Percentiles rank a stretch among this genome's conserved stretches.
phyloP scores from a whole-genome alignment of 2,888 invertebrate species.

The Stomorhina lunata region DNA sequence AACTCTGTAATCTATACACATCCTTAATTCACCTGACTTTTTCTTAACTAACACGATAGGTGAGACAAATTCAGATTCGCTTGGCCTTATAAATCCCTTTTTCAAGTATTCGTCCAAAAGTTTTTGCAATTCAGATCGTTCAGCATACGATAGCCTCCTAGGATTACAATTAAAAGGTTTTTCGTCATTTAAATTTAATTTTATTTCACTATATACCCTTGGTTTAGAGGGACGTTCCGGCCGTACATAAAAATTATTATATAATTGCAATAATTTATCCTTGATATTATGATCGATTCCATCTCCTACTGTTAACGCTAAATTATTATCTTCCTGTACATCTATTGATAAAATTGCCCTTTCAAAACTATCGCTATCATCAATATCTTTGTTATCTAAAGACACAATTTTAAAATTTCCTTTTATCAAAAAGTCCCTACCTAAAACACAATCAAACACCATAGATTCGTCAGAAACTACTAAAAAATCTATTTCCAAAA shows the following conservation, averaged over 20 bases:
- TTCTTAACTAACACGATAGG: slow-evolving; percentile 41
- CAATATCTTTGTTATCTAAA: not conserved
- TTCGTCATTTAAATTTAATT: slow-evolving; percentile 12
- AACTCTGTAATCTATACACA: not conserved
- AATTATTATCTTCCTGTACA: not conserved
- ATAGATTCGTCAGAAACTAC: slow-evolving; percentile 25
- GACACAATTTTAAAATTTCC: not conserved
- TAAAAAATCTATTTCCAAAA: not conserved
- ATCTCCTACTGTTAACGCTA: not conserved
- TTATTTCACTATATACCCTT: slow-evolving; percentile 3
- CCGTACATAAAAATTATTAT: slow-evolving; percentile 25
- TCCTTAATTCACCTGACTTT: slow-evolving; percentile 17
- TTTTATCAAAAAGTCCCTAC: slow-evolving; percentile 30
- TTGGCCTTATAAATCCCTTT: slow-evolving; percentile 23
- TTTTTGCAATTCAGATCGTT: slow-evolving; percentile 16
- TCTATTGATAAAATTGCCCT: slow-evolving; percentile 15
- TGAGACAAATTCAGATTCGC: slow-evolving; percentile 38
- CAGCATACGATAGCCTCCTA: slow-evolving; percentile 29
- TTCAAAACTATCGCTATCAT: not conserved
- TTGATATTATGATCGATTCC: not conserved
- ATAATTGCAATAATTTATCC: not conserved
- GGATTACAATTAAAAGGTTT: slow-evolving; percentile 35
- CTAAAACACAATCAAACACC: slow-evolving; percentile 21
- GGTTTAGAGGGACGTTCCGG: slow-evolving; percentile 13
- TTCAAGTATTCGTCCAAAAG: slow-evolving; percentile 29